Base-by-base conservation (phyloP, 2,888 invertebrate genomes). In the Sminthurinus aureus region DNA sequence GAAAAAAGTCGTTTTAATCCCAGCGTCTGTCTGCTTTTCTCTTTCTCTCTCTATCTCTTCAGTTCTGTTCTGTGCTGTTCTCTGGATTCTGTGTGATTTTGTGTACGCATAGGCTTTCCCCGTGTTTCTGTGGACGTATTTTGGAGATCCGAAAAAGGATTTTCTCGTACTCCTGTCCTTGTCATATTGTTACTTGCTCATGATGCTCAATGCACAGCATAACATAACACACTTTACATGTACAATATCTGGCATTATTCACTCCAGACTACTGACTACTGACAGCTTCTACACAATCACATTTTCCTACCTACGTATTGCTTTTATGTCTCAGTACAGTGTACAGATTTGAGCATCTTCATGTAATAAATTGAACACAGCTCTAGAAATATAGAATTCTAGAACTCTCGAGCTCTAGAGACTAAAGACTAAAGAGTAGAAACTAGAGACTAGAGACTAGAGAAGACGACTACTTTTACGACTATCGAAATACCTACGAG, bases 1-100 rank as follows among this genome's bases (percentile, higher is more conserved):
- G 85, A 85, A 84, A 85, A 85, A 85, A 85, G 84, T 84, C 84
- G 84, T 85, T 85, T 84, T 85, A 85, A 85, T 85, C 85, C 85
- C 84, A 82, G 79, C 82, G 85, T 78, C 83, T 85, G 83, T 79
- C 81, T 75, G 83, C 64, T 78, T 83, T 78, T 78, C 78, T 83
- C 67, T 80, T 38, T 38, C 6, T 38, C 38, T 79, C 79, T 79
- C 26, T 80, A 64, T 83, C 58, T 80, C 66, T 79, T 73, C 58
- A 80, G 80, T 78, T 83, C 75, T 84, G 38, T 38, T 4, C 38
- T 38, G 38, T 38, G 1, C 38, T 38, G 38, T 38, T 38, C 38
- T 38, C 67, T n/a, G n/a, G n/a, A n/a, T 38, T 38, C 38, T 38
- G 3, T 4, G 38, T 38, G 3, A 6, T 38, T 6, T 38, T 80